A percentile compares a stretch with the other conserved stretches of the same genome.
Evolutionary conservation across 2,888 invertebrate genomes (phyloP).

Genomic region (Scaptomyza tumidula): DNA sequence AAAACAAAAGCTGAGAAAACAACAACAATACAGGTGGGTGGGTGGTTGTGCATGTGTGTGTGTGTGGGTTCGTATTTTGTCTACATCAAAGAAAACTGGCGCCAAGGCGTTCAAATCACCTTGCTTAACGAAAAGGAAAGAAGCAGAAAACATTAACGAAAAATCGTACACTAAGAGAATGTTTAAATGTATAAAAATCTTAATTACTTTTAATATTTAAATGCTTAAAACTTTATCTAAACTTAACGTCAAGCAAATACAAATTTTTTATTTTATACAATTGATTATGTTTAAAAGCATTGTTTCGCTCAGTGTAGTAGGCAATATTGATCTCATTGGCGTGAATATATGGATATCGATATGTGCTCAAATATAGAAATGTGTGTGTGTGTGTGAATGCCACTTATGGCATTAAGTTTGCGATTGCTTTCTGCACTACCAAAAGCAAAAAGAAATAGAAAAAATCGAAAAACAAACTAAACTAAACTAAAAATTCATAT

Average conservation of each 20-base stretch:
- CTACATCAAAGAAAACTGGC: conserved; percentile 40
- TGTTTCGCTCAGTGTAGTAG: conserved; percentile 25
- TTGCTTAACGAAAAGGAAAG: conserved; percentile 37
- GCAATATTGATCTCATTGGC: conserved; percentile 18
- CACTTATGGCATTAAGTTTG: conserved; percentile 62
- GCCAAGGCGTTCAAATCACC: conserved; percentile 53
- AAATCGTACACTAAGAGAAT: conserved; percentile 12
- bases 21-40: conserved; percentile 27
- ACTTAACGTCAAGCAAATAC: neutral
- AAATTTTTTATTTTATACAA: neutral
- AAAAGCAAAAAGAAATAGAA: conserved; percentile 24
- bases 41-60: conserved; percentile 11
- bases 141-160: conserved; percentile 4
- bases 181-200: neutral
- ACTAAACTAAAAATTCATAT: conserved; percentile 45
- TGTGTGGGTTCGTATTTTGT: conserved; percentile 4
- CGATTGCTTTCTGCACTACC: conserved; percentile 53
- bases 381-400: conserved; percentile 42
- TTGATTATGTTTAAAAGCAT: neutral
- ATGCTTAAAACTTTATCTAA: neutral
- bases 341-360: conserved; percentile 17
- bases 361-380: conserved; percentile 44
- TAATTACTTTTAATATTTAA: neutral
- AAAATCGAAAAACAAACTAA: conserved; percentile 1
- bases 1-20: conserved; percentile 51